phyloP scores from a whole-genome alignment of 2,797 vertebrate species.

The Urosaurus nigricauda region DNA sequence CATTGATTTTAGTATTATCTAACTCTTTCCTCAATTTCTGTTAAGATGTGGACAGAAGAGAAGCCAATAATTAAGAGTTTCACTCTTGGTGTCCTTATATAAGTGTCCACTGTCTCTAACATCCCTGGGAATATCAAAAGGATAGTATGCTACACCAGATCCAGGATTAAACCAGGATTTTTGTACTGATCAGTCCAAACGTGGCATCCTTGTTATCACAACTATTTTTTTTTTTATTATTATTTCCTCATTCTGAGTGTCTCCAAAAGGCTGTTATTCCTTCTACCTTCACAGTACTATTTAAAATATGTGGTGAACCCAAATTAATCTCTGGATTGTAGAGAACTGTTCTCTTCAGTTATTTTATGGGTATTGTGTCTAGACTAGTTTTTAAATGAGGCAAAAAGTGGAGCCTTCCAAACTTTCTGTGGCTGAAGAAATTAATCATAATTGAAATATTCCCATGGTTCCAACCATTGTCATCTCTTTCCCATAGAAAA shows the following conservation, averaged over 20 bases:
- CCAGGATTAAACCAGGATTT: neutral
- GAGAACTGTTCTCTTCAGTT: neutral
- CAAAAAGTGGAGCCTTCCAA: slow-evolving; percentile 16
- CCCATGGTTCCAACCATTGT: slow-evolving; percentile 1
- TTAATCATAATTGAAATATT: slow-evolving; percentile 13
- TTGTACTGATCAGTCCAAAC: neutral
- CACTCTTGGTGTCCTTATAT: neutral
- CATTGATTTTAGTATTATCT: neutral
- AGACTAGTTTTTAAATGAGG: slow-evolving; percentile 13
- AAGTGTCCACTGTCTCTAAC: neutral
- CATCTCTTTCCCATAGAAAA: slow-evolving; percentile 7
- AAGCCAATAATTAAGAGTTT: neutral
- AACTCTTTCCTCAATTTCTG: neutral
- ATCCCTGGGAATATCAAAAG: neutral
- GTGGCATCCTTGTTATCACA: neutral
- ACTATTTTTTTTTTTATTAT: neutral
- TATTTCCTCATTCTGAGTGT: neutral
- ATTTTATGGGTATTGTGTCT: slow-evolving; percentile 26
- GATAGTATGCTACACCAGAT: neutral
- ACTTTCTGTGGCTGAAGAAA: slow-evolving; percentile 23
- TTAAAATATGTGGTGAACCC: neutral
- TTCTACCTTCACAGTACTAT: neutral
- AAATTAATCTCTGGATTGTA: neutral
- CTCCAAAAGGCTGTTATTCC: neutral
- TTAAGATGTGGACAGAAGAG: neutral